Evolutionary conservation across 2,797 vertebrate species (phyloP), one percentile per base, ranked within the genome.

Genomic region (Esox masquinongy): DNA sequence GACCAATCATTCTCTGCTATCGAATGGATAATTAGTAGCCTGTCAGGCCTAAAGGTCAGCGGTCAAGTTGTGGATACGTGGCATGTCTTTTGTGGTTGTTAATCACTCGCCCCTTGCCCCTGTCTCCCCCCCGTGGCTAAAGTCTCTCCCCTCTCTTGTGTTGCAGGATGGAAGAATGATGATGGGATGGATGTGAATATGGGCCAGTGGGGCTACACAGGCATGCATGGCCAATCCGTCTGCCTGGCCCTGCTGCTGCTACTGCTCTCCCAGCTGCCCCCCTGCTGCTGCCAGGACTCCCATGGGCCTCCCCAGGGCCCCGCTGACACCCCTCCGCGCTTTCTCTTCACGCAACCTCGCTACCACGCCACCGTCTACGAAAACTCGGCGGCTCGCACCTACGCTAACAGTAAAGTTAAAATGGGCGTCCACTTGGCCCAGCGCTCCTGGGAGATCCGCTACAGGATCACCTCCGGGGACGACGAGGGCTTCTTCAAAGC

Each of bases 401-500:
- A 99, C 3, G 93, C 96, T 88, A 96, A 94, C 92, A 97, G 96
- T 89, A 95, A 95, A 91, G 92, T 92, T 2, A 96, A 97, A 90
- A 99, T 99, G 96, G 98, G 98, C 72, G 93, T 99, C 84, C 94
- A 90, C 15, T 85, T 99, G 74, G 86, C 89, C 7, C 96, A 96
- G 80, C 93, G 94, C 49, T 97, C 95, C 0, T 99, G 97, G 97
- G 98, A 99, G 80, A 93, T 99, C 79, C 98, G 98, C 77, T 99
- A 97, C 88, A 94, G 95, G 89, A 97, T 99, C 82, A 96, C 97
- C 22, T 96, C 96, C 2, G 98, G 98, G 2, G 98, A 99, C 0
- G 98, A 99, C 0, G 97, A 99, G 79, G 97, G 97, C 0, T 97
- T 99, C 89, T 99, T 99, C 87, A 99, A 99, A 88, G 97, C 97